Evolutionary conservation across 2,113 vertebrate genomes (phyloP).

Genomic region (Aegithalos caudatus): DNA sequence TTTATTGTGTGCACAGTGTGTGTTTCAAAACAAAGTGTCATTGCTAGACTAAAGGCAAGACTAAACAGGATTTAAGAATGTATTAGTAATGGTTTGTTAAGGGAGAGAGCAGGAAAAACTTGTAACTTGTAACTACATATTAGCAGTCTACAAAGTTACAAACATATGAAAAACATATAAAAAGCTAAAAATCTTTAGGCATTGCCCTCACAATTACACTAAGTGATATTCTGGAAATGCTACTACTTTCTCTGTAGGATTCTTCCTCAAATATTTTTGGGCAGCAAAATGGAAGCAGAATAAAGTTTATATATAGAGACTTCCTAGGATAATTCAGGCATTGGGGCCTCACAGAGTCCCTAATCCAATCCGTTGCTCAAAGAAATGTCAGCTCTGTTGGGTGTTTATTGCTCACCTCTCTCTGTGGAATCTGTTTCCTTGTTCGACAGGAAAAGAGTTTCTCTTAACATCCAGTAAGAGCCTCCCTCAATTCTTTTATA

Average conservation of each 20-base stretch:
- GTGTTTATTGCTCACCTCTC: neutral
- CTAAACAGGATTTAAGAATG: neutral
- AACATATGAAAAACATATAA: no score
- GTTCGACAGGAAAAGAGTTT: neutral
- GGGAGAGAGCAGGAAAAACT: neutral
- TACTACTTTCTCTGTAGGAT: neutral
- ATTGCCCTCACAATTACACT: neutral
- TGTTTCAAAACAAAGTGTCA: neutral
- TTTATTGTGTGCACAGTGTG: fast-evolving
- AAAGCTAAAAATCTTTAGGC: neutral
- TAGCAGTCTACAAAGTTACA: neutral
- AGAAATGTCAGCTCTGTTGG: neutral
- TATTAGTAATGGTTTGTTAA: neutral
- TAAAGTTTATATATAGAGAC: neutral
- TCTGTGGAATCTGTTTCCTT: neutral
- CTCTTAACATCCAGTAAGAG: neutral
- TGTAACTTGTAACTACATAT: neutral
- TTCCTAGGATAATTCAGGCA: neutral
- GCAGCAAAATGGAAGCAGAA: neutral
- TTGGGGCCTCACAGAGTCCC: neutral
- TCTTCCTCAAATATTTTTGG: neutral
- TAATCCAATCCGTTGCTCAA: neutral
- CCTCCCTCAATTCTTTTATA: neutral
- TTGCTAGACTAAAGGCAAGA: neutral
- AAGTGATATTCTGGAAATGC: neutral